Percentiles rank a stretch among this genome's conserved stretches.
phyloP scores from a whole-genome alignment of 2,113 vertebrate genomes.

The Clinocottus analis region DNA sequence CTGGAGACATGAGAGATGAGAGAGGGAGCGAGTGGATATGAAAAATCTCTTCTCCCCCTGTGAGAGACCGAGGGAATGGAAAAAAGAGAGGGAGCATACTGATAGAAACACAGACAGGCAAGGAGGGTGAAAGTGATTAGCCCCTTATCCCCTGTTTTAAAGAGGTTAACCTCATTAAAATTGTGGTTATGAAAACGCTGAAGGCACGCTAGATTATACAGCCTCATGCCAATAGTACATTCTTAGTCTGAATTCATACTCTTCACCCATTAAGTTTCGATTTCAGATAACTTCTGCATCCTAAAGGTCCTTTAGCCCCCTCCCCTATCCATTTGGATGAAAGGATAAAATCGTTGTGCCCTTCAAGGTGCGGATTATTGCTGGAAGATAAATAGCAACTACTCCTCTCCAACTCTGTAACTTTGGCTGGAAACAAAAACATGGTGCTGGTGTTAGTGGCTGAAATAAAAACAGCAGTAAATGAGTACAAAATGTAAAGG shows the following conservation, averaged over 20 bases:
- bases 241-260: constrained; percentile 37
- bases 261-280: constrained; percentile 47
- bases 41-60: constrained; percentile 35
- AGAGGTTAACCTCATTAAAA: constrained; percentile 74
- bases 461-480: constrained; percentile 64
- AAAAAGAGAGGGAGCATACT: constrained; percentile 25
- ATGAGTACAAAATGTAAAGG: constrained; percentile 76
- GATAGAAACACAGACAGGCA: constrained; percentile 42
- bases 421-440: constrained; percentile 52
- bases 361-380: constrained; percentile 23
- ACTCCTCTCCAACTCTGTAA: constrained; percentile 23
- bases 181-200: constrained; percentile 57
- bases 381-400: neutral
- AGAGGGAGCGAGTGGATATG: constrained; percentile 51
- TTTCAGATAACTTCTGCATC: constrained; percentile 37
- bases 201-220: constrained; percentile 59
- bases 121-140: constrained; percentile 45
- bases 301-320: constrained; percentile 31
- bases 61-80: constrained; percentile 31
- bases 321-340: constrained; percentile 20
- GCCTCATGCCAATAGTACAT: constrained; percentile 37
- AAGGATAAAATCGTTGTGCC: constrained; percentile 14
- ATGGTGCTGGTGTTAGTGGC: constrained; percentile 16
- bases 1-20: constrained; percentile 72
- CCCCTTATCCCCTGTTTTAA: constrained; percentile 53